These are phyloP conservation scores for Chlorodrepanis virens DNA, from an alignment of 2,113 vertebrate genomes.

Conservation along the genomic window DNA sequence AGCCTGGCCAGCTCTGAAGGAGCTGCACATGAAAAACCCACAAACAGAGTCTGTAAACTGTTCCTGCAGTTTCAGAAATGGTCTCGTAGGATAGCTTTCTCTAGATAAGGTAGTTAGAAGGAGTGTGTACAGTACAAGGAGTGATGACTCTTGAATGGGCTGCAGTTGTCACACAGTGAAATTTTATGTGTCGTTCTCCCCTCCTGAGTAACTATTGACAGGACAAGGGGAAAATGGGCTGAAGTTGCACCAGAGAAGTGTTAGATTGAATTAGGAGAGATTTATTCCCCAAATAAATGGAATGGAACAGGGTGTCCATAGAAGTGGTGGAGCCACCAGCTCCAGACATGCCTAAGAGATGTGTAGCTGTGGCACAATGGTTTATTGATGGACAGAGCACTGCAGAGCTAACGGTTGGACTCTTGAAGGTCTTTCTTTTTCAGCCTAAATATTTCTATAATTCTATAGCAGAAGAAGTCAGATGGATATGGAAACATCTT, in stretches of 20 bases:
- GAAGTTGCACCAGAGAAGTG: not conserved
- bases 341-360: too few species aligned
- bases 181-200: too few species aligned
- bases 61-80: not conserved
- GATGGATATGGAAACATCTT: not conserved
- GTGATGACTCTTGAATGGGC: not conserved
- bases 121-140: fast-evolving
- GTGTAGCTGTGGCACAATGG: too few species aligned
- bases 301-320: not conserved
- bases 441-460: not conserved
- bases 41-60: not conserved
- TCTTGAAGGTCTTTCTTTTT: not conserved
- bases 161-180: not conserved
- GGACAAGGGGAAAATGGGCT: not conserved
- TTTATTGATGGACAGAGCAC: not conserved
- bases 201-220: not conserved
- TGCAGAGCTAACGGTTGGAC: too few species aligned
- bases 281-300: not conserved
- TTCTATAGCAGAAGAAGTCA: not conserved
- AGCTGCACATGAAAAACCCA: not conserved
- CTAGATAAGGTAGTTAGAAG: not conserved
- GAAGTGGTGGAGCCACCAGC: not conserved
- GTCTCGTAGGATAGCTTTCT: not conserved
- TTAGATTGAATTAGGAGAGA: not conserved
- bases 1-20: not conserved